A percentile compares a stretch with the other conserved stretches of the same genome.
phyloP scores from a whole-genome alignment of 2,888 invertebrate genomes.

The Tridacna gigas region DNA sequence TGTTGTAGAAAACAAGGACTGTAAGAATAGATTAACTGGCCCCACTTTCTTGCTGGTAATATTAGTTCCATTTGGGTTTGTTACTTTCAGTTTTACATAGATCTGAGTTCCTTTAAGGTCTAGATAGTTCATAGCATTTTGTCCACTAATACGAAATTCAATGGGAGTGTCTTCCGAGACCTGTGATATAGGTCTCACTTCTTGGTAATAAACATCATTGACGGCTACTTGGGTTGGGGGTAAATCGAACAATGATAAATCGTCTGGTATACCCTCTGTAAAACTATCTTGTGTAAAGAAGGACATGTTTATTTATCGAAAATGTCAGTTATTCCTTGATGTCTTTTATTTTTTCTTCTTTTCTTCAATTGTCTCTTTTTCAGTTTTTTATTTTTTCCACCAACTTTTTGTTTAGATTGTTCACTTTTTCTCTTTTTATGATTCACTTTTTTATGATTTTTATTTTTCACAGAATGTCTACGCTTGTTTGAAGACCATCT shows the following conservation, averaged over 20 bases:
- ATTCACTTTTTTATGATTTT: too few species aligned
- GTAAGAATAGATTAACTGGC: slow-evolving; percentile 55
- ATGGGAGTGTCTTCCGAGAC: slow-evolving; percentile 44
- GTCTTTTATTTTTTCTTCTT: too few species aligned
- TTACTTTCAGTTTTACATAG: slow-evolving; percentile 33
- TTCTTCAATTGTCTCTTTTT: too few species aligned
- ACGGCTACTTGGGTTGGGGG: slow-evolving; percentile 55
- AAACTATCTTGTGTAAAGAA: slow-evolving; percentile 45
- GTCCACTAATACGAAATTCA: slow-evolving; percentile 55
- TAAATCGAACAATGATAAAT: slow-evolving; percentile 57
- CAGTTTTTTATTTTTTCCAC: too few species aligned
- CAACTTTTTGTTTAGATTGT: too few species aligned
- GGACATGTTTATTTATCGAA: slow-evolving; percentile 36
- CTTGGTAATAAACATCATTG: slow-evolving; percentile 49
- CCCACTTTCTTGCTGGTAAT: slow-evolving; percentile 44
- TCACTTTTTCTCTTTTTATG: too few species aligned
- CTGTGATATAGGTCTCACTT: slow-evolving; percentile 55
- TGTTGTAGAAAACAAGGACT: slow-evolving; percentile 40
- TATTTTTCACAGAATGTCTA: too few species aligned
- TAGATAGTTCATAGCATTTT: slow-evolving; percentile 52
- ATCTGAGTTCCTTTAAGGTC: slow-evolving; percentile 38
- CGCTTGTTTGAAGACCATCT: too few species aligned
- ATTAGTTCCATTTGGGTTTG: slow-evolving; percentile 20
- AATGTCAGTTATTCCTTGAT: too few species aligned
- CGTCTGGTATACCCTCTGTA: slow-evolving; percentile 50